Evolutionary conservation across 2,888 invertebrate genomes (phyloP).

Genomic region (Caenorhabditis imperialis): DNA sequence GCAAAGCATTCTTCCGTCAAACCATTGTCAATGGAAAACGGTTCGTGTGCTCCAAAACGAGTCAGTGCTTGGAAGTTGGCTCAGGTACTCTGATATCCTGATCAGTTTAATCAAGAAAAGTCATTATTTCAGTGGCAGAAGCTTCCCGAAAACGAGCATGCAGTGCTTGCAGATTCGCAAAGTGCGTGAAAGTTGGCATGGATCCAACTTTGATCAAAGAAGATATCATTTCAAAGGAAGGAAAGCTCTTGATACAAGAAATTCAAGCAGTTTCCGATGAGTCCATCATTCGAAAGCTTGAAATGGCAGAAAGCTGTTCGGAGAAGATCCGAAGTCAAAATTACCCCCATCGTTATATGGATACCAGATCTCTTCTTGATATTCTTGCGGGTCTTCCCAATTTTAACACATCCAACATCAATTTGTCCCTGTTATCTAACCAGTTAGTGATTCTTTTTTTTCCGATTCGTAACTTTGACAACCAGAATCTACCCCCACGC

Average conservation of each 20-base stretch:
- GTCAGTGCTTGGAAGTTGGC: slow-evolving; percentile 30
- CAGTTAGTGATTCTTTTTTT: too few species aligned
- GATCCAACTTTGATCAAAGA: slow-evolving; percentile 30
- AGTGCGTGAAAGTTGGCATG: slow-evolving; percentile 45
- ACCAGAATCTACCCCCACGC: too few species aligned
- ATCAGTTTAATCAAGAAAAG: not conserved
- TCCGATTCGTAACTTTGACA: slow-evolving; percentile 11
- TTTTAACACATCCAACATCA: too few species aligned
- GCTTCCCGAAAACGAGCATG: slow-evolving; percentile 38
- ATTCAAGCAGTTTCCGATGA: too few species aligned
- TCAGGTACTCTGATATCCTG: not conserved
- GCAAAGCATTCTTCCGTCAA: slow-evolving; percentile 50
- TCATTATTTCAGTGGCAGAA: slow-evolving; percentile 7
- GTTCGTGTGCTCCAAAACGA: slow-evolving; percentile 30
- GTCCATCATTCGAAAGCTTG: not conserved
- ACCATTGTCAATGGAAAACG: slow-evolving; percentile 36
- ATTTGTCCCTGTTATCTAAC: slow-evolving; percentile 7
- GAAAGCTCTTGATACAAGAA: slow-evolving; percentile 14
- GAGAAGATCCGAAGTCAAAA: slow-evolving; percentile 2
- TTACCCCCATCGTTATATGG: too few species aligned
- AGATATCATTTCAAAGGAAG: slow-evolving; percentile 17
- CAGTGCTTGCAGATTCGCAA: slow-evolving; percentile 49
- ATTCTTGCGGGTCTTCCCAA: too few species aligned
- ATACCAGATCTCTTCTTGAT: too few species aligned
- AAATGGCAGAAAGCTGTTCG: slow-evolving; percentile 12